Conservation (phyloP, 2,113 vertebrate genomes). For the Vulpes vulpes region DNA sequence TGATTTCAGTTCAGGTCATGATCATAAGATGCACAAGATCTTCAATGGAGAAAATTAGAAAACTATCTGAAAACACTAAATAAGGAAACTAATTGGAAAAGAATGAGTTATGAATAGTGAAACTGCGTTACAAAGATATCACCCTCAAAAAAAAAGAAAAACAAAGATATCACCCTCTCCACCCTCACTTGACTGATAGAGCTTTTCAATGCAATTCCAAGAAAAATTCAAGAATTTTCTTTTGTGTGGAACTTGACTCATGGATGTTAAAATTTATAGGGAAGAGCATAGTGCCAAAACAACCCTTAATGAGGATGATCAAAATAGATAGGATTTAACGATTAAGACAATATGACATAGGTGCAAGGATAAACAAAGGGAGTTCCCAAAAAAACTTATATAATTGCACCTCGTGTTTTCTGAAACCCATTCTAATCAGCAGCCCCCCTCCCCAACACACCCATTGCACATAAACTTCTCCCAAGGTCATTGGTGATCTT, state of each 20-base stretch:
- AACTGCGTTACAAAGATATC: background rate
- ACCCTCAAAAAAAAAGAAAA: too few species aligned
- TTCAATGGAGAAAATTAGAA: background rate
- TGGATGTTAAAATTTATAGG: background rate
- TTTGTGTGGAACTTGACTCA: background rate
- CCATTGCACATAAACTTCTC: background rate
- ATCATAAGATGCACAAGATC: background rate
- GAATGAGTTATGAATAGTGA: background rate
- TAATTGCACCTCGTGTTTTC: background rate
- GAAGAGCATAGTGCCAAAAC: background rate
- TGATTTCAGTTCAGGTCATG: background rate
- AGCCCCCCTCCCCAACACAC: too few species aligned
- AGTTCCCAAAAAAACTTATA: background rate
- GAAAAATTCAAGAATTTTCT: background rate
- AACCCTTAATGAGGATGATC: background rate
- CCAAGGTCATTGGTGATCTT: background rate
- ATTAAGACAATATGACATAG: background rate
- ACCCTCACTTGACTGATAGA: too few species aligned
- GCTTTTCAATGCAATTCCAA: background rate
- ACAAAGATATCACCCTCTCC: too few species aligned
- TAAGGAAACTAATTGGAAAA: background rate
- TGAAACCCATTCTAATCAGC: background rate
- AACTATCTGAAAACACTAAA: background rate
- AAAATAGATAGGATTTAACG: background rate
- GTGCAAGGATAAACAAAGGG: background rate